These are phyloP conservation scores for Heteractis magnifica DNA, from an alignment of 92 coral and sea anemone species.

Conservation along the genomic window DNA sequence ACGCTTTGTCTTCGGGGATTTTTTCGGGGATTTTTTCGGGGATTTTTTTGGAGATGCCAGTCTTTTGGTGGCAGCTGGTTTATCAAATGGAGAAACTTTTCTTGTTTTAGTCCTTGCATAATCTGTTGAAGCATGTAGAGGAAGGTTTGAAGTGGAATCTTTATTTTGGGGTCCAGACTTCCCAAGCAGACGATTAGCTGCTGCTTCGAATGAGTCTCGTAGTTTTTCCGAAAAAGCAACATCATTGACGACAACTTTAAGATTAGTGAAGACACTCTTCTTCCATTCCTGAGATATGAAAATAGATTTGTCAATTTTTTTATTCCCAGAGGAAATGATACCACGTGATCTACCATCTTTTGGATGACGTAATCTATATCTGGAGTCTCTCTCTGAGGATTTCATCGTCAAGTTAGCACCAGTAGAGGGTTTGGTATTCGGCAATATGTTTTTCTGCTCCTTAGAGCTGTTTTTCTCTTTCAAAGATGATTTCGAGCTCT, in stretches of 20 bases:
- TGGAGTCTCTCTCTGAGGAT: too few relatives aligned
- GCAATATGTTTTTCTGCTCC: not conserved
- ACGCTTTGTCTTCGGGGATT: slow-evolving; percentile 17
- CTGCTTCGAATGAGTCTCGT: not conserved
- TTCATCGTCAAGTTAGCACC: too few relatives aligned
- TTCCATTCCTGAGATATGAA: not conserved
- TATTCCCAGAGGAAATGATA: not conserved
- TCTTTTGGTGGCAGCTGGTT: not conserved
- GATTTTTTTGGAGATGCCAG: slow-evolving; percentile 14
- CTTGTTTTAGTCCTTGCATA: too few relatives aligned
- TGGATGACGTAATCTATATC: too few relatives aligned
- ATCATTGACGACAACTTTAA: slow-evolving; percentile 10
- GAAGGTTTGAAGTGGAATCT: not conserved
- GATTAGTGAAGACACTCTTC: not conserved
- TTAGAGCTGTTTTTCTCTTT: not conserved
- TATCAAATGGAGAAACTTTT: not conserved
- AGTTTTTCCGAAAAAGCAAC: not conserved
- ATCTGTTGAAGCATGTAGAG: not conserved
- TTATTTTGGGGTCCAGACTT: not conserved
- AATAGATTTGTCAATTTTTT: not conserved
- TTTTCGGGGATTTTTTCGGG: slow-evolving; percentile 20
- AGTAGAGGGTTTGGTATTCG: not conserved
- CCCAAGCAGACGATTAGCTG: not conserved
- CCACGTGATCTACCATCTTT: too few relatives aligned
- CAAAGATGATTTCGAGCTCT: not conserved